These are phyloP conservation scores for Cetonia aurata DNA, from an alignment of 2,888 invertebrate species.

Conservation along the genomic window DNA sequence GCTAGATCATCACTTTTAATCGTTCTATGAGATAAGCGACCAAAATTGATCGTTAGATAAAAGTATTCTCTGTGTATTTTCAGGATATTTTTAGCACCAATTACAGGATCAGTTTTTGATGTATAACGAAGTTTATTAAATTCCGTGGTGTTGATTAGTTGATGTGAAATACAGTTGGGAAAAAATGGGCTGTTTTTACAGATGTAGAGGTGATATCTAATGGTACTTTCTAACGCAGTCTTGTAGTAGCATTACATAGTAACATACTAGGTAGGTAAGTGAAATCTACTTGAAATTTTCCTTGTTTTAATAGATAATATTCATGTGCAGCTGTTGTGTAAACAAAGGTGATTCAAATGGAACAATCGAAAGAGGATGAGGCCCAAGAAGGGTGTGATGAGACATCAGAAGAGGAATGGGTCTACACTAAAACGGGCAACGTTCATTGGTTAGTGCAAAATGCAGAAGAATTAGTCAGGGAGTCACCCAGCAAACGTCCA, in stretches of 20 bases:
- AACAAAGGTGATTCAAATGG: constrained; percentile 10
- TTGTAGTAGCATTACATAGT: constrained; percentile 11
- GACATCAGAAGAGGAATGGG: constrained; percentile 79
- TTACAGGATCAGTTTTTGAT: constrained; percentile 23
- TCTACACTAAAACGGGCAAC: constrained; percentile 73
- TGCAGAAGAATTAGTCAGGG: constrained; percentile 83
- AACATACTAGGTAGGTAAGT: constrained; percentile 19
- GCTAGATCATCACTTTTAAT: constrained; percentile 29
- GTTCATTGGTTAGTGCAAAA: constrained; percentile 83
- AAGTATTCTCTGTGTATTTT: constrained; percentile 11
- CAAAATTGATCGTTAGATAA: constrained; percentile 27
- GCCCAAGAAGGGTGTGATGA: constrained; percentile 63
- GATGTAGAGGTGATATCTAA: constrained; percentile 26
- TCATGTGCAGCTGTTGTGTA: not conserved
- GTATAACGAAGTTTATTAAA: constrained; percentile 13
- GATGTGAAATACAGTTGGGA: constrained; percentile 11
- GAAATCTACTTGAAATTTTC: constrained; percentile 6
- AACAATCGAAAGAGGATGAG: constrained; percentile 28
- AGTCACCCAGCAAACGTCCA: constrained; percentile 64
- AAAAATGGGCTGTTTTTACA: constrained; percentile 30
- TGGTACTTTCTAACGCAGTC: constrained; percentile 32
- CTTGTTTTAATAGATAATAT: not conserved
- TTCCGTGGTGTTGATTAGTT: not conserved
- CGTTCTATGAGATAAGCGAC: constrained; percentile 30
- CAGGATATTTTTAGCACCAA: constrained; percentile 19